A percentile compares a stretch with the other conserved stretches of the same genome.
These are phyloP conservation scores for Phyllostomus hastatus DNA, from an alignment of 2,113 vertebrate genomes.

Conservation along the genomic window DNA sequence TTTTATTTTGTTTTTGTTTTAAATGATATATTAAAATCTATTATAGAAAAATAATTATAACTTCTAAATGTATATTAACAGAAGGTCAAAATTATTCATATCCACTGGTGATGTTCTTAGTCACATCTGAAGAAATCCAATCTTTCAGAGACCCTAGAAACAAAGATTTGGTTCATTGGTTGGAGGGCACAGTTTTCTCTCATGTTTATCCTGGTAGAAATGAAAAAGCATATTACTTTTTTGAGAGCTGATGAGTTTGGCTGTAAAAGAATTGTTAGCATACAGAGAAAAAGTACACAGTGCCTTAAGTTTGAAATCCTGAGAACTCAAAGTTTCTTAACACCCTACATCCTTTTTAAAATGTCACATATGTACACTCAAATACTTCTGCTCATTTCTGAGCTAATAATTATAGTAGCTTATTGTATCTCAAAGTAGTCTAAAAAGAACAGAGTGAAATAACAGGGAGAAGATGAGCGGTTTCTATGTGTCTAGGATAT, in stretches of 20 bases:
- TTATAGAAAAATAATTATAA: background rate
- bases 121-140: background rate
- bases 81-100: background rate
- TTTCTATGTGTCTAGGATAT: background rate
- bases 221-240: background rate
- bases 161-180: background rate
- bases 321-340: background rate
- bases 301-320: background rate
- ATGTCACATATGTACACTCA: background rate
- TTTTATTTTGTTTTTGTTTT: background rate
- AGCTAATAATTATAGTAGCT: background rate
- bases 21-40: background rate
- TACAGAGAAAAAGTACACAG: background rate
- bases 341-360: background rate
- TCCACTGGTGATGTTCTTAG: background rate
- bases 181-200: background rate
- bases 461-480: background rate
- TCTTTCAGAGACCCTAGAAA: background rate
- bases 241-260: background rate
- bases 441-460: background rate
- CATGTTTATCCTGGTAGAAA: background rate
- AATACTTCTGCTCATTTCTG: background rate
- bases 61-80: background rate
- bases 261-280: background rate
- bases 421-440: background rate